Conservation (phyloP, 2,888 invertebrate genomes). For the Drosophila pseudotalamancana region DNA sequence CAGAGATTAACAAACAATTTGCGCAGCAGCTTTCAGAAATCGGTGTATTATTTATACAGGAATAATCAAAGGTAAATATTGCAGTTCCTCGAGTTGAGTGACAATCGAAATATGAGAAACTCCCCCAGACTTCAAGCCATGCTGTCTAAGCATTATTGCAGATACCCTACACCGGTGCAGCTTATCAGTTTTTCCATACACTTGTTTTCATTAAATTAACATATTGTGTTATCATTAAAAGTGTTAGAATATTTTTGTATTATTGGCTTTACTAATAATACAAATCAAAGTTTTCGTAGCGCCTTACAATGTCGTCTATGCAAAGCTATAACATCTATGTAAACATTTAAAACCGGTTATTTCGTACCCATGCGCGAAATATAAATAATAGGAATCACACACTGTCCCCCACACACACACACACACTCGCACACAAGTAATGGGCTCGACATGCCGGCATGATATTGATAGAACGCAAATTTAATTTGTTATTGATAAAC, state of each 20-base stretch:
- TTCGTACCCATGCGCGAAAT: slow-evolving; percentile 41
- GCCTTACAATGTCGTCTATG: slow-evolving; percentile 21
- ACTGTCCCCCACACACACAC: background rate
- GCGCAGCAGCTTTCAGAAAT: slow-evolving; percentile 57
- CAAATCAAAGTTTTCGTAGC: too few relatives aligned
- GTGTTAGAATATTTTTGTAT: background rate
- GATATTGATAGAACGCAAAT: slow-evolving; percentile 26
- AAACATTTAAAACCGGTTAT: slow-evolving; percentile 69
- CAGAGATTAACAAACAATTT: slow-evolving; percentile 36
- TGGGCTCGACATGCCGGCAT: slow-evolving; percentile 49
- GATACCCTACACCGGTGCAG: background rate
- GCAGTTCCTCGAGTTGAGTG: background rate
- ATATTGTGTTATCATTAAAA: background rate
- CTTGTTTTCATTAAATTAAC: background rate
- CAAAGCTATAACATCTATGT: slow-evolving; percentile 20
- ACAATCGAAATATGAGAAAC: slow-evolving; percentile 2
- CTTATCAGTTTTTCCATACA: background rate
- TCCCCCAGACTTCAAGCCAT: background rate
- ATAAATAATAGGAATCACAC: slow-evolving; percentile 43
- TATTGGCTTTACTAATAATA: background rate
- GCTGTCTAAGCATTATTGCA: slow-evolving; percentile 5
- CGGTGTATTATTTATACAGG: slow-evolving; percentile 6
- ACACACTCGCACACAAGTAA: slow-evolving; percentile 2
- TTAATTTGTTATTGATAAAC: slow-evolving; percentile 53
- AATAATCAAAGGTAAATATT: slow-evolving; percentile 42